Evolutionary conservation across 1,140 invertebrate species (phyloP).

Genomic region (Drosophila albomicans): DNA sequence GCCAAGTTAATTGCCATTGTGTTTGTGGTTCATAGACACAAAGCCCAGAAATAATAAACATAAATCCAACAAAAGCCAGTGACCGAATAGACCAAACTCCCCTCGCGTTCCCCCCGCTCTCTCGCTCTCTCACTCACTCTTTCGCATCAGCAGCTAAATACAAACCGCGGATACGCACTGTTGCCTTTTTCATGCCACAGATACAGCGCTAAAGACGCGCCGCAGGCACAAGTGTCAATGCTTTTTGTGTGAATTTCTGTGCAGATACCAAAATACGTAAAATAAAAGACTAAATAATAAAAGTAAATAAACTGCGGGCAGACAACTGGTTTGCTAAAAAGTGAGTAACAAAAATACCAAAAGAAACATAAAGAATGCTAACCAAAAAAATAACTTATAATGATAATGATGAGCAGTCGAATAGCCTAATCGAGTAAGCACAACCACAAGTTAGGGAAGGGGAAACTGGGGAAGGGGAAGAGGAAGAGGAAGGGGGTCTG

Average conservation of each 20-base stretch:
- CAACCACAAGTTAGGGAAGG: conserved; percentile 2
- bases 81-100: conserved; percentile 42
- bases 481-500: not conserved
- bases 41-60: conserved; percentile 32
- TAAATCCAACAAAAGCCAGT: conserved; percentile 56
- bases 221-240: conserved; percentile 78
- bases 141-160: not conserved
- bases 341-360: conserved; percentile 43
- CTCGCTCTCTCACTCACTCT: not conserved
- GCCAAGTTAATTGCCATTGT: conserved; percentile 67
- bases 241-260: conserved; percentile 59
- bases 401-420: conserved; percentile 30
- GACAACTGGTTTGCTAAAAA: conserved; percentile 40
- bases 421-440: not conserved
- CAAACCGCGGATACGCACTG: conserved; percentile 72
- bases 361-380: conserved; percentile 13
- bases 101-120: conserved; percentile 30
- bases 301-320: conserved; percentile 24
- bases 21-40: conserved; percentile 47
- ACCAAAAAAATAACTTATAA: conserved; percentile 10
- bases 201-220: conserved; percentile 66
- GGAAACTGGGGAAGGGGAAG: not conserved
- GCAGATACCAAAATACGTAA: conserved; percentile 27
- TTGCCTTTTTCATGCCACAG: conserved; percentile 77
- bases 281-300: conserved; percentile 9